Evolutionary conservation across 2,888 invertebrate species (phyloP), one percentile per base, ranked within the genome.

Genomic region (Dasypolia templi): DNA sequence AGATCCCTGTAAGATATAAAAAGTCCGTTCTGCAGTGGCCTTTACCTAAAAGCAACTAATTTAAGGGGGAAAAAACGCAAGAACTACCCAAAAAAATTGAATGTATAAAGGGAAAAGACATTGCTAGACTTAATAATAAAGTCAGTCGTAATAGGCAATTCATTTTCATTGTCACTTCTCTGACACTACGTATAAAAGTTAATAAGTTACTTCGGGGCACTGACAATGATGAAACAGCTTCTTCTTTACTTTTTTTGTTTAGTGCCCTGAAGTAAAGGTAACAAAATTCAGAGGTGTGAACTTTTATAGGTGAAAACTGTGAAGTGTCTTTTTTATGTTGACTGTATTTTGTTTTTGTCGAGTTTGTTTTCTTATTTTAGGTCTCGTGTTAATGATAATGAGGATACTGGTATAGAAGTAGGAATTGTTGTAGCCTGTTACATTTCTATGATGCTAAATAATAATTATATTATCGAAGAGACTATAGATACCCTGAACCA

Each of bases 161-260:
- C 87, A 82, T 83, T 88, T 85, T 84, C 78, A 86, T 85, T 82
- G 83, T 86, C 86, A 87, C 71, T 81, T 83, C 75, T 83, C 72
- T 81, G 81, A 88, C 84, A 88, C 81, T 80, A 86, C 81, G 77
- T 82, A 86, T 80, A 84, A 88, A 87, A 87, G 85, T 86, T 87
- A 86, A 88, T 84, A 87, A 87, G 79, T 80, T 75, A 79, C 70
- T 66, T 53, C 56, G 46, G 42, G 39, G 39, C 26, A 75, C 71
- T 70, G 80, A 75, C 72, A 75, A 79, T 71, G 79, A 81, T 58
- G 67, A 76, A 79, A 85, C 79, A 68, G 66, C 62, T 67, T 69
- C 61, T 77, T 51, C 22, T 14, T 72, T 69, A 66, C 65, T 71
- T 82, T 84, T 81, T 73, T 77, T 81, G 56, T 65, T 59, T 35